phyloP scores from a whole-genome alignment of 2,797 vertebrate genomes.

The Astyanax mexicanus region DNA sequence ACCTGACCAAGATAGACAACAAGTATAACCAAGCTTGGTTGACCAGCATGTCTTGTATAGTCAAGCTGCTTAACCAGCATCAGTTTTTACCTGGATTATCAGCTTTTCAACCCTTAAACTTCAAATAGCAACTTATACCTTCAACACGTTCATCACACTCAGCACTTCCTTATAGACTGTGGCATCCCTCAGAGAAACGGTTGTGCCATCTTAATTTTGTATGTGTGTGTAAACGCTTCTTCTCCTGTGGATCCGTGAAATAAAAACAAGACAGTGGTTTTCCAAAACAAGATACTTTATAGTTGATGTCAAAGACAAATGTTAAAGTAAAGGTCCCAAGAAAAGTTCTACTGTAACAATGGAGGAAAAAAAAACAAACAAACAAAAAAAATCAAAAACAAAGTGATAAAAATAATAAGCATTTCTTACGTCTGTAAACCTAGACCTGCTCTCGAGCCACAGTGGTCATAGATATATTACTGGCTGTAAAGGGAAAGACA shows the following conservation, averaged over 20 bases:
- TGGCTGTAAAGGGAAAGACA: slow-evolving; percentile 82
- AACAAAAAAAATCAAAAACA: slow-evolving; percentile 73
- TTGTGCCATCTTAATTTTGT: too few relatives aligned
- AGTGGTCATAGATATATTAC: slow-evolving; percentile 84
- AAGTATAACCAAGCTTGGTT: too few relatives aligned
- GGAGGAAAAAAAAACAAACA: slow-evolving; percentile 74
- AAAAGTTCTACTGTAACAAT: slow-evolving; percentile 80
- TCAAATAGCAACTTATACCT: too few relatives aligned
- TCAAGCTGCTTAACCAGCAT: too few relatives aligned
- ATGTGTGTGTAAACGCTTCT: background rate
- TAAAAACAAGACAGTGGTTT: slow-evolving; percentile 76
- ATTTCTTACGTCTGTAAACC: slow-evolving; percentile 84
- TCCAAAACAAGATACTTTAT: slow-evolving; percentile 89
- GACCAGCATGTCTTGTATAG: too few relatives aligned
- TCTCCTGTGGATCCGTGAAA: slow-evolving; percentile 39
- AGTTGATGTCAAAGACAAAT: slow-evolving; percentile 89
- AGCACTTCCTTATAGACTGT: too few relatives aligned
- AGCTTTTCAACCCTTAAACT: too few relatives aligned
- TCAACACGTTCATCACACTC: too few relatives aligned
- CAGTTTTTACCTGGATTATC: too few relatives aligned
- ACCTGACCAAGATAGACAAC: too few relatives aligned
- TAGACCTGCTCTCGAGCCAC: slow-evolving; percentile 83
- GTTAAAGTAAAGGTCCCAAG: slow-evolving; percentile 80
- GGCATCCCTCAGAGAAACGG: too few relatives aligned
- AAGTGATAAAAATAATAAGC: slow-evolving; percentile 71